phyloP scores from a whole-genome alignment of 2,113 vertebrate genomes.

The Osmerus eperlanus region DNA sequence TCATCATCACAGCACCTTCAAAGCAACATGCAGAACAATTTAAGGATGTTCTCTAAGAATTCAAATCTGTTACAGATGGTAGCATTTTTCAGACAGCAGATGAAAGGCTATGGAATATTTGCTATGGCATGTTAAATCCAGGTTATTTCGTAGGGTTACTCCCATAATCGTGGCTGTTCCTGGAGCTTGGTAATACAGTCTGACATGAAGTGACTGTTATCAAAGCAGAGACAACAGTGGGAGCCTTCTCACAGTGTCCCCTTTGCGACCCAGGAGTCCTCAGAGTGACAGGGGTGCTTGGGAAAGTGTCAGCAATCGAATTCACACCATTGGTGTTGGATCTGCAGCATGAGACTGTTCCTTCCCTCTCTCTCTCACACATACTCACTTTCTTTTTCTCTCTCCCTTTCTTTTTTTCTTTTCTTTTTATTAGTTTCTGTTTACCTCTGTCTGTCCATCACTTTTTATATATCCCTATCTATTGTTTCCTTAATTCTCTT shows the following conservation, averaged over 20 bases:
- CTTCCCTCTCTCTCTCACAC: conserved; percentile 1
- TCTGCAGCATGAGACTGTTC: conserved; percentile 1
- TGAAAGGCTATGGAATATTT: too few species aligned
- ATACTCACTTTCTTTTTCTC: not conserved
- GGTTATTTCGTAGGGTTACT: too few species aligned
- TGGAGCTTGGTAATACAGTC: not conserved
- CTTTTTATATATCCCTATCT: not conserved
- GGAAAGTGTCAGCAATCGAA: conserved; percentile 12
- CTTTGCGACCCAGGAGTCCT: not conserved
- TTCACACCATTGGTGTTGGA: conserved; percentile 15
- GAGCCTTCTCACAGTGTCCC: not conserved
- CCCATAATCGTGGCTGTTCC: too few species aligned
- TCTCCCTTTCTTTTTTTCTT: not conserved
- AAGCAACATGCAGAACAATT: too few species aligned
- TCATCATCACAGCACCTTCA: not conserved
- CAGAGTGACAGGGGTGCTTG: conserved; percentile 10
- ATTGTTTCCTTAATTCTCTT: not conserved
- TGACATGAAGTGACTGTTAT: not conserved
- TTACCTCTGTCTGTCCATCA: not conserved
- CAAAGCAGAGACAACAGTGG: not conserved
- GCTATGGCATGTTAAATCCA: too few species aligned
- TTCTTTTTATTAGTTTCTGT: not conserved
- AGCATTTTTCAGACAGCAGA: too few species aligned
- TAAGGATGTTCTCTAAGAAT: too few species aligned
- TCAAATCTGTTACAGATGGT: too few species aligned